Base-by-base conservation (phyloP, 1,140 invertebrate genomes). In the Macrotrachela quadricornifera region DNA sequence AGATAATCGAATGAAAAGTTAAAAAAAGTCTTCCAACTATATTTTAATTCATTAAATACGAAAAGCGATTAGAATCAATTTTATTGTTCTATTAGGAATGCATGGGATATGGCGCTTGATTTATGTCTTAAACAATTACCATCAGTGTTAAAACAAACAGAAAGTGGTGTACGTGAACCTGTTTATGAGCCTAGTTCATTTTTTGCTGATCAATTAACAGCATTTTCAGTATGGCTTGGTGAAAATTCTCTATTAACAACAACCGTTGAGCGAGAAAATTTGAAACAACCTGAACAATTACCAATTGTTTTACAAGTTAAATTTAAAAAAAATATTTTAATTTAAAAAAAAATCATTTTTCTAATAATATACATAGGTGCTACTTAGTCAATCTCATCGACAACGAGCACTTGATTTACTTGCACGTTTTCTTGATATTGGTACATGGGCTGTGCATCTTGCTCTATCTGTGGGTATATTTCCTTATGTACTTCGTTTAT, bases 391-490 rank as follows among this genome's bases (percentile, higher is more conserved):
- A 72, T 85, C 91, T 55, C 91, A 97, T 73, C 77, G 92, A 55
- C 74, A 95, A 57, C 74, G 87, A 60, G 92, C 92, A 8, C 73
- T 99, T 53, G 87, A 96, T 66, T 74, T 96, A 37, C 74, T 97
- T 6, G 87, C 86, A n/a, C 75, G 80, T 57, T 99, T 96, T 71
- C 74, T 99, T 16, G 87, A 96, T 66, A 75, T 96, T 21, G 92
- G 92, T 16, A 80, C 85, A 2, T 92, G 88, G 86, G 90, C 92
- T 15, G 91, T 97, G 1, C 88, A 87, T 71, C 73, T 90, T 57
- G 87, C 91, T 40, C 74, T 97, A 13, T 85, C 84, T 49, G 92
- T 97, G 41, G 92, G 92, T 57, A 96, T 97, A 59, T 97, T 96
- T 70, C 92, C 92, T 6, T 99, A 99, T 71, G 88, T 97, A 56